These are phyloP conservation scores for Chanos chanos DNA, from an alignment of 2,797 vertebrate species.

Conservation along the genomic window DNA sequence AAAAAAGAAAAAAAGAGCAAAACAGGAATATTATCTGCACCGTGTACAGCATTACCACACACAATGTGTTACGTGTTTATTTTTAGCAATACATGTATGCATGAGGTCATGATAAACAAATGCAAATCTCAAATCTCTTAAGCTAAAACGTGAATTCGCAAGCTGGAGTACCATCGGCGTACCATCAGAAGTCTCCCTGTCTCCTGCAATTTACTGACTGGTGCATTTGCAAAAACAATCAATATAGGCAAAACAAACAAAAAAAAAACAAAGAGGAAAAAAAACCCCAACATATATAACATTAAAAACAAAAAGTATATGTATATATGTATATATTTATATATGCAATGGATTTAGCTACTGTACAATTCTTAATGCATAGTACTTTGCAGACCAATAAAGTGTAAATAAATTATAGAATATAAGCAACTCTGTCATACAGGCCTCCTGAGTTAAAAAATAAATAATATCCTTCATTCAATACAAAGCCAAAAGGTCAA, in stretches of 20 bases:
- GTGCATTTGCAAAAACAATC: conserved; percentile 15
- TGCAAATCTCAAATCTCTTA: conserved; percentile 7
- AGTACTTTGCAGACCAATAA: conserved; percentile 61
- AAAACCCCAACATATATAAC: conserved; percentile 3
- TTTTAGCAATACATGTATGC: conserved; percentile 19
- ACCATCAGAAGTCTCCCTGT: background rate
- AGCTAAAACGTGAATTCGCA: conserved; percentile 1
- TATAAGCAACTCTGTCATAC: conserved; percentile 62
- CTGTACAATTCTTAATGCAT: conserved; percentile 62
- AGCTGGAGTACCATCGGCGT: background rate
- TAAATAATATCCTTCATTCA: conserved; percentile 68
- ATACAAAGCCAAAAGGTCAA: conserved; percentile 30
- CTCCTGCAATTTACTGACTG: conserved; percentile 18
- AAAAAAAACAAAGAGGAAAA: background rate
- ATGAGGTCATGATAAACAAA: conserved; percentile 1
- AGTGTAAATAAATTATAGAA: conserved; percentile 66
- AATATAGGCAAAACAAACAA: too few relatives aligned
- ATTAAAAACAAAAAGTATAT: conserved; percentile 27
- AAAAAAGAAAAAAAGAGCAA: conserved; percentile 7
- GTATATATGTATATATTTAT: conserved; percentile 39
- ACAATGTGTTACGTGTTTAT: conserved; percentile 16
- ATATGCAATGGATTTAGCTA: conserved; percentile 60
- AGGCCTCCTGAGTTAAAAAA: conserved; percentile 67
- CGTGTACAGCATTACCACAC: conserved; percentile 21
- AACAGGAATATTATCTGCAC: conserved; percentile 7